Evolutionary conservation across 2,888 invertebrate genomes (phyloP), one percentile per base, ranked within the genome.

Genomic region (Punctoribates punctum): DNA sequence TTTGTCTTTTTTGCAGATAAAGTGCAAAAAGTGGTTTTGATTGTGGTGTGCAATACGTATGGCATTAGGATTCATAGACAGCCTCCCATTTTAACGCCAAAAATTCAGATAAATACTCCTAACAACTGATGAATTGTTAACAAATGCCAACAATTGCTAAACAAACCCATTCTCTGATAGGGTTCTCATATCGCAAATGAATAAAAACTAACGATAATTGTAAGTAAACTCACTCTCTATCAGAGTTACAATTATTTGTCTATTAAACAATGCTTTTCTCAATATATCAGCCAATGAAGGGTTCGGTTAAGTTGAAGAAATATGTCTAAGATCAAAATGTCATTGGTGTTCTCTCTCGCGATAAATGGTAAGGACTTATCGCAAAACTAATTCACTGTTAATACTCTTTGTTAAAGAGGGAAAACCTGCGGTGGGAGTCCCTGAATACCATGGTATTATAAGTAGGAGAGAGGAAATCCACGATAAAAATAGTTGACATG

Each of bases 181-280:
- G 48, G 17, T 48, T 54, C 20, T 54, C 6, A 54, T 54, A 54
- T 17, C 54, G n/a, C n/a, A n/a, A n/a, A n/a, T n/a, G n/a, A n/a
- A 54, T n/a, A 54, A 54, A 20, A 54, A 54, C 54, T 54, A 54
- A n/a, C 54, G 20, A 54, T 54, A 54, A 54, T 20, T 54, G 8
- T 20, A 54, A 54, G 4, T 54, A 54, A 54, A 54, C 48, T 17
- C 13, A 48, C 13, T 15, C 13, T 48, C 2, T 48, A 9, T 17
- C 2, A 3, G 5, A 2, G 2, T 48, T 48, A 48, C 48, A 2
- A 15, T 48, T 48, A 48, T 48, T 15, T 48, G 2, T 2, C 13
- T 48, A 48, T 48, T 34, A 34, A 34, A 34, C 8, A 34, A 34
- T 34, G 34, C 34, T n/a, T 34, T 34, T 34, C 34, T 34, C 34